phyloP scores from a whole-genome alignment of 2,797 vertebrate genomes.

The Gallirallus australis region DNA sequence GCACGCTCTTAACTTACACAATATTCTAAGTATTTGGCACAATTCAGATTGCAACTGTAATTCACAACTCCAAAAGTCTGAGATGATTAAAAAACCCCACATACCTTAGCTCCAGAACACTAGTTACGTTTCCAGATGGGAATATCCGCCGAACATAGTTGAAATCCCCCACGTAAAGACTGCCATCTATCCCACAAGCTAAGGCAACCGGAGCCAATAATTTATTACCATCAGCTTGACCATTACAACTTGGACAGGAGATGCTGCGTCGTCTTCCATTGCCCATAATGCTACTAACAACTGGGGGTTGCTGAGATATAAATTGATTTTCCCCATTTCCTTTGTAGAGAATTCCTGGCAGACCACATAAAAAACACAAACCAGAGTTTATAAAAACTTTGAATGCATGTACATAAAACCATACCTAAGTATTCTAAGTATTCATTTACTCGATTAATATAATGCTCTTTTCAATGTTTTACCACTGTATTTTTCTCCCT shows the following conservation, averaged over 20 bases:
- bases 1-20: neutral
- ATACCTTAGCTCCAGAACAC: slow-evolving; percentile 97
- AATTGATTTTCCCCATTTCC: slow-evolving; percentile 97
- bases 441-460: neutral
- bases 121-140: slow-evolving; percentile 96
- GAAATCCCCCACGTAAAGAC: slow-evolving; percentile 96
- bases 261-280: slow-evolving; percentile 97
- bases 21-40: neutral
- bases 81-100: neutral
- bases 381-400: neutral
- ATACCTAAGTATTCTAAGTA: neutral
- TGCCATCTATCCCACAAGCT: slow-evolving; percentile 95
- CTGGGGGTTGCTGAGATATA: slow-evolving; percentile 94
- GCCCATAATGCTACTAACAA: slow-evolving; percentile 97
- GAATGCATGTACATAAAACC: neutral
- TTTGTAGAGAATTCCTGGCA: slow-evolving; percentile 95
- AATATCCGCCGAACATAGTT: slow-evolving; percentile 96
- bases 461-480: neutral
- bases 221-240: slow-evolving; percentile 97
- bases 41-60: neutral
- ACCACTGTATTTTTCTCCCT: neutral
- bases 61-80: neutral
- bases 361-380: neutral
- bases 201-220: slow-evolving; percentile 94
- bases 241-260: slow-evolving; percentile 97